Conservation (phyloP, 2,797 vertebrate genomes). For the Cuculus canorus region DNA sequence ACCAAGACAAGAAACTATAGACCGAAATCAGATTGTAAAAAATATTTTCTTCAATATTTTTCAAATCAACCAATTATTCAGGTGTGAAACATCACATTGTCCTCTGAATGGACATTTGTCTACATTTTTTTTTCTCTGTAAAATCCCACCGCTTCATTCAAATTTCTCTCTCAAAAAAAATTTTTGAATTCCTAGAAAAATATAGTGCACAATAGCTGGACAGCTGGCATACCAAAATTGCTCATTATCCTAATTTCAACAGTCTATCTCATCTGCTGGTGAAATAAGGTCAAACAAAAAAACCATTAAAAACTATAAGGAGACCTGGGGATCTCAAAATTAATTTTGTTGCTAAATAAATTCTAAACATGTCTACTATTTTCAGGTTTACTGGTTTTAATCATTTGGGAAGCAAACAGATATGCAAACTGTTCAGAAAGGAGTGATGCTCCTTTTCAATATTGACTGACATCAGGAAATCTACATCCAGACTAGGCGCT, state of each 20-base stretch:
- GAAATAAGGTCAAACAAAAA: constrained; percentile 22
- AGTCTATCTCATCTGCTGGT: not conserved
- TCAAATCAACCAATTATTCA: not conserved
- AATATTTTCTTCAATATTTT: not conserved
- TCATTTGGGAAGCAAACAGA: not conserved
- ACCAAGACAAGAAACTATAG: not conserved
- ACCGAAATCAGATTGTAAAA: not conserved
- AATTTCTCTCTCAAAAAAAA: not conserved
- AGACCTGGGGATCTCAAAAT: not conserved
- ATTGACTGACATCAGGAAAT: not conserved
- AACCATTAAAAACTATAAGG: not conserved
- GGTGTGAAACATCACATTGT: not conserved
- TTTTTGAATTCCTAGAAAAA: not conserved
- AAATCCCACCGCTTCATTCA: not conserved
- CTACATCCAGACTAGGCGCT: not conserved
- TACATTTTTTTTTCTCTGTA: not conserved
- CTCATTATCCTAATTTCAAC: constrained; percentile 5
- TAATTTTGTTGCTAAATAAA: not conserved
- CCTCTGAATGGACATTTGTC: not conserved
- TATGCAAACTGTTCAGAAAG: not conserved
- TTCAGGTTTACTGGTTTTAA: not conserved
- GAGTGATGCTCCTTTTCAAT: not conserved
- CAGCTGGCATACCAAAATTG: constrained; percentile 8
- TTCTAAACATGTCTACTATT: not conserved
- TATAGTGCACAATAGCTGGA: not conserved